Evolutionary conservation across 2,888 invertebrate genomes (phyloP), one percentile per base, ranked within the genome.

Genomic region (Pollenia amentaria): DNA sequence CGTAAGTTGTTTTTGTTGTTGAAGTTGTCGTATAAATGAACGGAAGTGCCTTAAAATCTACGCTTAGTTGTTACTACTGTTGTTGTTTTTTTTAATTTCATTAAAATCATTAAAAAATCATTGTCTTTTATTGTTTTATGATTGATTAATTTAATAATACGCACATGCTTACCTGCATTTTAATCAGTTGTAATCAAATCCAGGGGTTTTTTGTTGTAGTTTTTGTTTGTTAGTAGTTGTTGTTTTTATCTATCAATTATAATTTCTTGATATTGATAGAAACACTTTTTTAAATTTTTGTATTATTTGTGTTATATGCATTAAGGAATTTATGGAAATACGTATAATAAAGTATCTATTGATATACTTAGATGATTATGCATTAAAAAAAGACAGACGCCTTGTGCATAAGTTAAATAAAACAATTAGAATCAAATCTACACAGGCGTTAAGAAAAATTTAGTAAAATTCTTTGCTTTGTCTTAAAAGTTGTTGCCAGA

Each of bases 81-180:
- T 65, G 80, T 75, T 77, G 29, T 70, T 44, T 70, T 62, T 62
- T 62, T 76, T 60, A 75, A 69, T 82, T 70, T 84, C 75, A 83
- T 29, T 29, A 29, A 29, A 29, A 29, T 83, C 83, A 80, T 70
- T 77, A 72, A 80, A 82, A 53, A 85, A 82, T 85, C 77, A 64
- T 69, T 73, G 78, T 86, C 82, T 64, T 82, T 78, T 79, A 78
- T 67, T 83, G 83, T 83, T 86, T 83, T 86, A 86, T 83, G 86
- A 86, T 83, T 86, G 86, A 86, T 86, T 86, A 83, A 83, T 86
- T 79, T 86, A 83, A 86, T 86, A 86, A 86, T 83, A 57, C 70
- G 79, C 83, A 57, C 86, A 86, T 80, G 83, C 86, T 75, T 83
- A 76, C 86, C 64, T 83, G 86, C 83, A 86, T 86, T 83, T 83